Percentiles rank a stretch among this genome's conserved stretches.
phyloP scores from a whole-genome alignment of 2,113 vertebrate genomes.

The Coregonus clupeaformis region DNA sequence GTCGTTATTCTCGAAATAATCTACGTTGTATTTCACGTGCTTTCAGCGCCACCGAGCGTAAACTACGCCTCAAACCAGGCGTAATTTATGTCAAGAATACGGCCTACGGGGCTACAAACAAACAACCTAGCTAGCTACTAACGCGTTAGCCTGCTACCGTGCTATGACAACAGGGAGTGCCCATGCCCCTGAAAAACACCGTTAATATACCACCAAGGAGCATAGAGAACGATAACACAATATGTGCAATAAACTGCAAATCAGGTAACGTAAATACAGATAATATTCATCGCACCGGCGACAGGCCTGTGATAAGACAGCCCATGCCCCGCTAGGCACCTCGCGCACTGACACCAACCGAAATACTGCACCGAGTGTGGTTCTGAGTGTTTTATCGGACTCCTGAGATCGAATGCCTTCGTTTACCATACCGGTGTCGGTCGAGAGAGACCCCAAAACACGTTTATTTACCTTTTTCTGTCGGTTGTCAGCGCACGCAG shows the following conservation, averaged over 20 bases:
- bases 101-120: conserved; percentile 74
- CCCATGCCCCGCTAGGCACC: conserved; percentile 52
- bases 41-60: conserved; percentile 48
- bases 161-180: conserved; percentile 47
- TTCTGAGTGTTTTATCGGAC: background rate
- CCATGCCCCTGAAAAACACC: conserved; percentile 8
- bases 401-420: background rate
- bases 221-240: background rate
- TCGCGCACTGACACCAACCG: conserved; percentile 58
- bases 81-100: conserved; percentile 72
- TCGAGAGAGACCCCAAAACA: background rate
- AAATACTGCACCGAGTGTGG: conserved; percentile 30
- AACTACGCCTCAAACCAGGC: conserved; percentile 49
- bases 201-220: background rate
- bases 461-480: conserved; percentile 61
- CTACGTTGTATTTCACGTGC: conserved; percentile 43
- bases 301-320: conserved; percentile 59
- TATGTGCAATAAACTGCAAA: background rate
- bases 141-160: conserved; percentile 45
- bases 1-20: conserved; percentile 52
- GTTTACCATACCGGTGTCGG: background rate
- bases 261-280: conserved; percentile 1
- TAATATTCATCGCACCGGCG: conserved; percentile 45
- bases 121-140: conserved; percentile 65
- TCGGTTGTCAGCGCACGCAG: conserved; percentile 65